Conservation (phyloP, 2,888 invertebrate species). For the Bugula neritina region DNA sequence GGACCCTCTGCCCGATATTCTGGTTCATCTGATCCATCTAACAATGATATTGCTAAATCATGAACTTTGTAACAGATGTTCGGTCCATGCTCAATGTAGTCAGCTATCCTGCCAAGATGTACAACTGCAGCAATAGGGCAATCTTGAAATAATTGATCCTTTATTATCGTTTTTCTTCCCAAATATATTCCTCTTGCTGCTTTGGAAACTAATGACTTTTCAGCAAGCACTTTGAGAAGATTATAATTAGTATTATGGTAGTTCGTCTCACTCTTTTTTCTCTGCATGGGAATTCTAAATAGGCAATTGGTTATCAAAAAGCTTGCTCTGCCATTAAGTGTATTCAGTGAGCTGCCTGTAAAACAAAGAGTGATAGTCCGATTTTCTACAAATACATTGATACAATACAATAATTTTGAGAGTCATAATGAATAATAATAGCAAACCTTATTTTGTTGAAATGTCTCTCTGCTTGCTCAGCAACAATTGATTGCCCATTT, state of each 20-base stretch:
- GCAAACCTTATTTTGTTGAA: conserved; percentile 4
- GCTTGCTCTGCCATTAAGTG: background rate
- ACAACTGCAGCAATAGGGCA: background rate
- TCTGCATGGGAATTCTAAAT: background rate
- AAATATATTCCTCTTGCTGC: background rate
- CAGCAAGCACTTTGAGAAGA: background rate
- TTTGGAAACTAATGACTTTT: background rate
- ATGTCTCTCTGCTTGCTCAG: background rate
- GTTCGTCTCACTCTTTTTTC: background rate
- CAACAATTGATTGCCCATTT: background rate
- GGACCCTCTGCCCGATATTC: background rate
- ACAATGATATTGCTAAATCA: background rate
- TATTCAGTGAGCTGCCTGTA: too few relatives aligned
- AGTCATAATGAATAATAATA: background rate
- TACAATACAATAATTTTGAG: background rate
- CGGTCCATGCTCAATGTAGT: background rate
- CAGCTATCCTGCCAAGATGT: background rate
- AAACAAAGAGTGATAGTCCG: too few relatives aligned
- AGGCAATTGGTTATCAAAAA: background rate
- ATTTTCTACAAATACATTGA: too few relatives aligned
- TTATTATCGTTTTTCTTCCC: background rate
- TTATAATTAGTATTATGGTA: background rate
- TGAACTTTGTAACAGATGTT: background rate
- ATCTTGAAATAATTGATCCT: too few relatives aligned
- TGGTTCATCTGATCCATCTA: background rate